A percentile compares a stretch with the other conserved stretches of the same genome.
Evolutionary conservation across 2,113 vertebrate genomes (phyloP).

Genomic region (Hyperoodon ampullatus): DNA sequence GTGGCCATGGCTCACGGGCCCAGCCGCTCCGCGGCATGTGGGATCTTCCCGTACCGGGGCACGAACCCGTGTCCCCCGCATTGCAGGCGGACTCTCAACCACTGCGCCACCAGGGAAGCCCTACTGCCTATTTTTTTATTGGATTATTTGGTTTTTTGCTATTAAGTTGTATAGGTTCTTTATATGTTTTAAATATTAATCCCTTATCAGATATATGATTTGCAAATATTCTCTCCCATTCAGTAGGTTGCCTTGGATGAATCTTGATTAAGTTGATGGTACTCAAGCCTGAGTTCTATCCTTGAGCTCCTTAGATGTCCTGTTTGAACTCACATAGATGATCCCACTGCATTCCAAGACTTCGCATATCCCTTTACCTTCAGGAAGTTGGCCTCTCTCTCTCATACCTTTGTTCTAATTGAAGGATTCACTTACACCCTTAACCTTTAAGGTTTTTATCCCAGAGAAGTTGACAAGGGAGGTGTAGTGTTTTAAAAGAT

Average conservation of each 20-base stretch:
- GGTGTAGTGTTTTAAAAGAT: neutral
- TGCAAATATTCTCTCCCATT: neutral
- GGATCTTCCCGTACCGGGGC: too few relatives aligned
- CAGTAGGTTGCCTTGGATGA: neutral
- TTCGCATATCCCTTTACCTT: neutral
- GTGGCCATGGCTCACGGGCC: too few relatives aligned
- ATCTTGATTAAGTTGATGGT: neutral
- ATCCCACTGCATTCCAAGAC: neutral
- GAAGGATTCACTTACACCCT: neutral
- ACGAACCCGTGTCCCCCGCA: too few relatives aligned
- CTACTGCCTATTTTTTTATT: neutral
- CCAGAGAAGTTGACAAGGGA: neutral
- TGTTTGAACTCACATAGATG: neutral
- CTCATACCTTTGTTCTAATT: neutral
- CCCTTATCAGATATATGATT: neutral
- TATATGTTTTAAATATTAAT: neutral
- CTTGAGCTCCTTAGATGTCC: neutral
- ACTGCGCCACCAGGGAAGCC: too few relatives aligned
- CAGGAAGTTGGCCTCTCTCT: neutral
- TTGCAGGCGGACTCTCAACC: too few relatives aligned
- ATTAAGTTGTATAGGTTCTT: neutral
- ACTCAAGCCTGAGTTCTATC: neutral
- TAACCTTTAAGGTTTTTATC: neutral
- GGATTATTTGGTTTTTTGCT: neutral
- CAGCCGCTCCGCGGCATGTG: too few relatives aligned